Evolutionary conservation across 1,140 invertebrate species (phyloP).

Genomic region (Drosophila guanche): DNA sequence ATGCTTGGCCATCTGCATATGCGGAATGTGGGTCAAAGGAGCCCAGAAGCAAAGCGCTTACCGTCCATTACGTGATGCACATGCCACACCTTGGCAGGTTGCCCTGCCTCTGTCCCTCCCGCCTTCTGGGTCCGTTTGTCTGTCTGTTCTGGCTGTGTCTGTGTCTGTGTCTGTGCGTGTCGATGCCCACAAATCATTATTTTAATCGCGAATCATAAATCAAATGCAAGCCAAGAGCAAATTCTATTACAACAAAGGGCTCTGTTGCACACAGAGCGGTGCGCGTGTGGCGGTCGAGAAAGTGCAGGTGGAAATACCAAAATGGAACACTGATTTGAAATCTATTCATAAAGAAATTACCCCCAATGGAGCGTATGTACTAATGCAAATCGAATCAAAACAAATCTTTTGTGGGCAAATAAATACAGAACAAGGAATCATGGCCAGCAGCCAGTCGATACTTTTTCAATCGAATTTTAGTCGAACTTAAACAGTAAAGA

Average conservation of each 20-base stretch:
- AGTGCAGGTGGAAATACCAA: background rate
- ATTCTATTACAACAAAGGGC: constrained; percentile 31
- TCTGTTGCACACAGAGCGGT: constrained; percentile 39
- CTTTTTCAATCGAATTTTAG: too few relatives aligned
- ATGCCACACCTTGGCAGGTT: constrained; percentile 51
- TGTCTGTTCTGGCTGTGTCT: constrained; percentile 13
- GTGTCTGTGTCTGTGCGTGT: too few relatives aligned
- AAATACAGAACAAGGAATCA: background rate
- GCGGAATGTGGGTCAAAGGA: constrained; percentile 53
- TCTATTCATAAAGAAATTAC: constrained; percentile 26
- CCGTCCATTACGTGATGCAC: constrained; percentile 49
- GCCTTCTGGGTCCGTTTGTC: constrained; percentile 30
- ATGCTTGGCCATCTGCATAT: constrained; percentile 54
- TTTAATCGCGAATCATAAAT: constrained; percentile 81
- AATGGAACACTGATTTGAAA: background rate
- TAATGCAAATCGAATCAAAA: constrained; percentile 7
- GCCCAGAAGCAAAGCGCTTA: constrained; percentile 28
- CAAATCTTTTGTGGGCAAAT: background rate
- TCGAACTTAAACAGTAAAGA: too few relatives aligned
- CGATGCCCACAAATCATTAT: constrained; percentile 73
- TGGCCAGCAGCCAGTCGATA: too few relatives aligned
- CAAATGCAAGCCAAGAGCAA: constrained; percentile 50
- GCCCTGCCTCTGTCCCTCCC: constrained; percentile 6
- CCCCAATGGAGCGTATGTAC: background rate
- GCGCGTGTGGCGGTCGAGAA: constrained; percentile 7